Evolutionary conservation across 92 coral and sea anemone species (phyloP), one percentile per base, ranked within the genome.

Genomic region (Phenganax stokvisi): DNA sequence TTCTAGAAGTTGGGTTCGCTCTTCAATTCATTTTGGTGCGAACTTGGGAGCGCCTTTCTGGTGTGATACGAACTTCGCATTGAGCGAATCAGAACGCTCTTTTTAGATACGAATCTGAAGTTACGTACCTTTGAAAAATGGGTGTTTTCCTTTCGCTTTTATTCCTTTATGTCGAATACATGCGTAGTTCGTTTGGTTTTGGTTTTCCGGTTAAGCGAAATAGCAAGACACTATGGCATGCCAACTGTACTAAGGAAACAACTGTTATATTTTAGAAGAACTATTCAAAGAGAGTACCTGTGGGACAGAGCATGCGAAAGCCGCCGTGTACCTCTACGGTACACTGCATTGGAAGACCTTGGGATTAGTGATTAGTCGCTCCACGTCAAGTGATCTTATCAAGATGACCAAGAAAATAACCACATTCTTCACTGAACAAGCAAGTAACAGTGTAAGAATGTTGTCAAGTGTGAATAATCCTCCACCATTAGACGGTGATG

Each of bases 331-430:
- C 84, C 87, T 94, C 76, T 92, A 89, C 25, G 98, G 97, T 7
- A 93, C 92, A 73, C 77, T 94, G 84, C 88, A 92, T 47, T 94
- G 98, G 98, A 94, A 87, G n/a, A 97, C 90, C 86, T 84, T 94
- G 82, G 88, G 92, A 62, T 77, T 94, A 65, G 92, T 94, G 92
- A 94, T 94, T 37, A 90, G 92, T 63, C 98, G 98, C 30, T 94
- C 98, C 15, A 94, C 98, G 5, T 92, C 98, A 2, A 97, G 96
- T 30, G 98, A 94, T 87, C 77, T 94, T 76, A 91, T 94, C 31
- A 94, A 94, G 80, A 92, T 94, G 98, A 82, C 85, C 2, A 90
- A 92, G 30, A 94, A 94, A 87, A 94, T 94, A 20, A 93, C 86
- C 76, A 90, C 90, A 51, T 91, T 91, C 84, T 89, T 93, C 58